Base-by-base conservation (phyloP, 2,888 invertebrate genomes). In the Ommatoiulus sabulosus region DNA sequence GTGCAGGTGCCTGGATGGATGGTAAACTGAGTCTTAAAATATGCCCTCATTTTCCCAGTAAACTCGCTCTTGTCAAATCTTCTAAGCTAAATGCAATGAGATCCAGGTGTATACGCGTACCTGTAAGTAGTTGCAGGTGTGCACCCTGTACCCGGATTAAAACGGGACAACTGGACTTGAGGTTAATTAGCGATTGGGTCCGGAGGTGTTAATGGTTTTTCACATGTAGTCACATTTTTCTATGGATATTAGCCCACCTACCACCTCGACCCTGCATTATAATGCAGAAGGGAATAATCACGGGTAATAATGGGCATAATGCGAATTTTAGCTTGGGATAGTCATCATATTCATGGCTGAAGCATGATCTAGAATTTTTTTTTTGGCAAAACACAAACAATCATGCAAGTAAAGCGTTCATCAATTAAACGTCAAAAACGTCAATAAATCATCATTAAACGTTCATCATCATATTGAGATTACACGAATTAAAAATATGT, bases 91-190 rank as follows among this genome's bases (percentile, higher is more conserved):
- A 63, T 63, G 63, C 44, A 8, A 15, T 85, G 85, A 44, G 15
- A 85, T 44, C 43, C 85, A 85, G 85, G 85, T 85, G 85, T 85
- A 44, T 85, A 63, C 63, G n/a, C 20, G n/a, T 63, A 63, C 63
- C 20, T 63, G n/a, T 63, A 63, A 63, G 63, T 63, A 63, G 63
- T 85, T 85, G 85, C 85, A 85, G 85, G 85, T 85, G 85, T 84
- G 35, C 17, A 35, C 12, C 84, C 20, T 84, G 35, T 24, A 63
- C 63, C 3, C 15, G 85, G 85, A 85, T 85, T 85, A 85, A 85
- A 85, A 85, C 85, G 5, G n/a, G 44, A 85, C 43, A 35, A 85
- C 85, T 24, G 85, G 5, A 44, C 85, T 43, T 35, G 43, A n/a
- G 63, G 85, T 85, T 85, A 17, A 85, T 85, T 85, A 85, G 85